These are phyloP conservation scores for Nannospalax galili DNA, from an alignment of 2,113 vertebrate species.

Conservation along the genomic window DNA sequence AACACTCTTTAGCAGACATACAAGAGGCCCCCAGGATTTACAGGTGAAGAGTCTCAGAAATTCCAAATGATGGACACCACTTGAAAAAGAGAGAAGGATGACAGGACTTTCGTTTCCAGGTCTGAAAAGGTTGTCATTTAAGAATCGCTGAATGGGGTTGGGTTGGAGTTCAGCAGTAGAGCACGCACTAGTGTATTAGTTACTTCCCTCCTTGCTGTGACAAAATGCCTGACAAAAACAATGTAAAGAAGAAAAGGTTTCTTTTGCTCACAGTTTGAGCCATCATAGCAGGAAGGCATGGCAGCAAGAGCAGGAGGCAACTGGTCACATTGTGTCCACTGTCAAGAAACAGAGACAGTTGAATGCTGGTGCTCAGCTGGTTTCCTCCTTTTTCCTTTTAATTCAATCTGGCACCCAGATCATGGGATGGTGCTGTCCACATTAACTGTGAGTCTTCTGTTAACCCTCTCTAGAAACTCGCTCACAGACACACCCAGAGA, in stretches of 20 bases:
- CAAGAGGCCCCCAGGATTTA: not conserved
- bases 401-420: not conserved
- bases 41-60: not conserved
- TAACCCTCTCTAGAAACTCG: not conserved
- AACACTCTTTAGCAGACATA: not conserved
- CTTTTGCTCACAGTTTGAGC: not conserved
- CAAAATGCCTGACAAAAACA: not conserved
- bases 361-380: not conserved
- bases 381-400: not conserved
- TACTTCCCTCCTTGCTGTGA: not conserved
- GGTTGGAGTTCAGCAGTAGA: not conserved
- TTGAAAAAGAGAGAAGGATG: not conserved
- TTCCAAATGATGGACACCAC: not conserved
- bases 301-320: not conserved
- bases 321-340: too few relatives aligned
- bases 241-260: not conserved
- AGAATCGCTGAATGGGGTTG: not conserved
- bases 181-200: not conserved
- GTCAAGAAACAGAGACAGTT: not conserved
- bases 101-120: not conserved
- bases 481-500: not conserved
- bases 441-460: not conserved
- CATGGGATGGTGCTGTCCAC: too few relatives aligned
- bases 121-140: slow-evolving; percentile 2
- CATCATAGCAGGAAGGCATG: not conserved